Evolutionary conservation across 2,797 vertebrate genomes (phyloP), one percentile per base, ranked within the genome.

Genomic region (Sebastes baramenuke): DNA sequence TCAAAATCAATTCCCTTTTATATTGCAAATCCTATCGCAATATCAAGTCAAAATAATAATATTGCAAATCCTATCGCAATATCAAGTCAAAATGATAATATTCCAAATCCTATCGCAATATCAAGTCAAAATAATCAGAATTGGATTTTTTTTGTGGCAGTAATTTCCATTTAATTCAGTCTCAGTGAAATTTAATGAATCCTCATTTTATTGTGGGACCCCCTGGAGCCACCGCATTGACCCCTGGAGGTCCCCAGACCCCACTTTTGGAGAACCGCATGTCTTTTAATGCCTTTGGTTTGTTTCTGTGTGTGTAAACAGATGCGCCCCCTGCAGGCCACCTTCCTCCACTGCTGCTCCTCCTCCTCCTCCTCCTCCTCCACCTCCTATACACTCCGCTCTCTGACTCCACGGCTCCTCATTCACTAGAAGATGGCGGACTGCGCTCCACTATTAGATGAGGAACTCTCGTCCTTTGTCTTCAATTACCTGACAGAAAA

Each of bases 391-490:
- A 96, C 94, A 96, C 94, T 91, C 92, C 88, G 93, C 93, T 91
- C 94, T 92, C 92, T 90, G 93, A 81, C 87, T 94, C 84, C 90
- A 20, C 92, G 74, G 92, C 83, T 90, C 84, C 93, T 96, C 97
- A 97, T 96, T 96, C 95, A 96, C 95, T 97, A 97, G 98, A 99
- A 99, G 97, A 99, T 99, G 98, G 98, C 97, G 97, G 97, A 98
- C 96, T 98, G 97, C 96, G 96, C 96, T 96, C 95, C 97, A 96
- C 96, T 99, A 94, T 97, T 98, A 93, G 98, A 99, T 92, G 98
- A 99, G 89, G 98, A 98, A 95, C 97, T 99, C 94, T 98, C 97
- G 95, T 98, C 97, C 85, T 98, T 98, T 94, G 97, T 99, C 94
- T 98, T 98, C 95, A 98, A 95, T 96, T 99, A 98, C 96, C 96